A percentile compares a stretch with the other conserved stretches of the same genome.
Evolutionary conservation across 2,113 vertebrate genomes (phyloP).

Genomic region (Carettochelys insculpta): DNA sequence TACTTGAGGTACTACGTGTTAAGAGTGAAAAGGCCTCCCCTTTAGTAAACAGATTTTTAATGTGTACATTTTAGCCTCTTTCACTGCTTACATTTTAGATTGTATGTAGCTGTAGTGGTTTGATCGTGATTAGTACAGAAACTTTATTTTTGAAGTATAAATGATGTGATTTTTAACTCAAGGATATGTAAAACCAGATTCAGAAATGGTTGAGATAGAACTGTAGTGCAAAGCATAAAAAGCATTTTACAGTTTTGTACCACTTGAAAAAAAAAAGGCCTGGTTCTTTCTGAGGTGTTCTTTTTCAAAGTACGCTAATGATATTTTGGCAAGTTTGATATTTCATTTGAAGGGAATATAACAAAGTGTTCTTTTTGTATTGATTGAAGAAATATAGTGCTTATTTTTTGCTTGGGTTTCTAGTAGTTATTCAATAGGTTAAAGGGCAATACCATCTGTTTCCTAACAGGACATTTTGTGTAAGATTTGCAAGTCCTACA

Average conservation of each 20-base stretch:
- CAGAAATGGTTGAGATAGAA: background rate
- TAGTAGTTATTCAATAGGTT: slow-evolving; percentile 82
- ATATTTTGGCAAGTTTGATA: slow-evolving; percentile 73
- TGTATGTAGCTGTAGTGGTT: background rate
- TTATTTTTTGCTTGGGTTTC: slow-evolving; percentile 81
- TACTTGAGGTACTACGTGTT: background rate
- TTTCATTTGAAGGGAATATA: slow-evolving; percentile 79
- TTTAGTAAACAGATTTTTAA: background rate
- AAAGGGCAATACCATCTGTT: slow-evolving; percentile 83
- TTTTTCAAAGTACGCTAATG: slow-evolving; percentile 61
- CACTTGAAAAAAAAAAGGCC: slow-evolving; percentile 43
- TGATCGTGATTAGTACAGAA: background rate
- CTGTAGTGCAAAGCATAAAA: background rate
- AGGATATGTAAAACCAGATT: rapidly evolving
- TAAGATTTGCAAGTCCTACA: slow-evolving; percentile 88
- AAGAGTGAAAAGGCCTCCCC: background rate
- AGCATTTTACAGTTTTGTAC: slow-evolving; percentile 47
- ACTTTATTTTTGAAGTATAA: background rate
- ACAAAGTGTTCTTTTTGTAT: slow-evolving; percentile 80
- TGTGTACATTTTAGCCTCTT: background rate
- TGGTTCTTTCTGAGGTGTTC: slow-evolving; percentile 46
- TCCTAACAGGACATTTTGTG: slow-evolving; percentile 83
- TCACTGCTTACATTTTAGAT: too few relatives aligned
- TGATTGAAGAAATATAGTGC: slow-evolving; percentile 82
- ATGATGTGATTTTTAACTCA: background rate